Base-by-base conservation (phyloP, 2,888 invertebrate genomes). In the Amiota communis region DNA sequence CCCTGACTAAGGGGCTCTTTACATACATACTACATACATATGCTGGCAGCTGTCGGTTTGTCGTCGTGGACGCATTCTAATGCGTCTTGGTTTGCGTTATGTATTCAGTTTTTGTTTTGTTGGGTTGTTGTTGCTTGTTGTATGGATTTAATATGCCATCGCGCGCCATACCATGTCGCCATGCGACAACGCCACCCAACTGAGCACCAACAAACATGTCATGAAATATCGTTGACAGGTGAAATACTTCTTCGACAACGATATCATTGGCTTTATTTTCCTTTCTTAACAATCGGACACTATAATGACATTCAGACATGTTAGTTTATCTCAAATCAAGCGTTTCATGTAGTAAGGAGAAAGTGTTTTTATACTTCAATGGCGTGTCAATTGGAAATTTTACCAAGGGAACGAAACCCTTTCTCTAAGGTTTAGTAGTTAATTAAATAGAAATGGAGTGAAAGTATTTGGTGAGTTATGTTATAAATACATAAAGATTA, bases 221-320 rank as follows among this genome's bases (percentile, higher is more conserved):
- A 85, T 85, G 85, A 83, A 81, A 82, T 84, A 83, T 83, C 78
- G 85, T 77, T 85, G 83, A 85, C 83, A 83, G 83, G 83, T 83
- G 83, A 84, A 83, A 85, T 68, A 68, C 53, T 59, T 59, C 57
- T 11, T 59, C 57, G 57, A 4, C 20, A 59, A 17, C 6, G 8
- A 1, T 20, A 59, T 9, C 57, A 17, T 59, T 20, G 17, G 9
- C 57, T 17, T n/a, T 9, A 17, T 59, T 1, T 57, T 15, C 13
- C 13, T 48, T 51, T 23, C 13, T 15, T 36, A 17, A 53, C 67
- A 68, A 23, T 63, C 46, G n/a, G 20, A 36, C n/a, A 20, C 53
- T 51, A 15, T 68, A 68, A 68, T 68, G 51, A 53, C 67, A 51
- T 23, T 68, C 53, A 23, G 67, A 23, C 67, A 68, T 68, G 67